Evolutionary conservation across 2,113 vertebrate species (phyloP), one percentile per base, ranked within the genome.

Genomic region (Chaenocephalus aceratus): DNA sequence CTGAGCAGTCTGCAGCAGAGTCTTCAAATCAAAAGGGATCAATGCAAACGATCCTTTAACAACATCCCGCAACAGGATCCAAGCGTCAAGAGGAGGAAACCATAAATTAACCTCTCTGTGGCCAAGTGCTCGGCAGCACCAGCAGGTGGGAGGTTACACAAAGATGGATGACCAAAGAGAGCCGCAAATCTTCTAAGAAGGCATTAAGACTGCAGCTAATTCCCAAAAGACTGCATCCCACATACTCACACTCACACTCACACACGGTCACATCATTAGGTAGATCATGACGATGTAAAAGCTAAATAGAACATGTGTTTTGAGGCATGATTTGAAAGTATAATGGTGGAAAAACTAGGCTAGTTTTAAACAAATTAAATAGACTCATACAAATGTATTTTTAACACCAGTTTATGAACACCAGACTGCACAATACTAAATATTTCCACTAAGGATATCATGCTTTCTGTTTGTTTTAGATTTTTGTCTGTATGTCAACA

Each of bases 11-110:
- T n/a, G 53, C 44, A 34, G 52, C 26, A 36, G 16, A 76, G 59
- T 78, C 46, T 69, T 69, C 46, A 70, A 71, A 79, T 66, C 48
- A 66, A 67, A 75, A n/a, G 52, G 41, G 76, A 76, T 63, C 62
- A 67, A 54, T 75, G 57, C 34, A 79, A 76, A 83, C 23, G 21
- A 76, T 86, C 51, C 52, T 80, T 83, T 62, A 83, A 83, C 69
- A 61, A 58, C 66, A 63, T 76, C 61, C 52, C 15, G 76, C 49
- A 75, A 63, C 76, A 72, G 62, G 62, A 65, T 72, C 57, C 63
- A 52, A 72, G 72, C 63, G 68, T 68, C 72, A 62, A 7, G 56
- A 66, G 21, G 59, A 68, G 68, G 49, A 65, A 71, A 65, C 60
- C 48, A 67, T 80, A 76, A 62, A 76, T 69, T 41, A 63, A 85